Evolutionary conservation across 2,797 vertebrate species (phyloP).

Genomic region (Fistularia tabacaria): DNA sequence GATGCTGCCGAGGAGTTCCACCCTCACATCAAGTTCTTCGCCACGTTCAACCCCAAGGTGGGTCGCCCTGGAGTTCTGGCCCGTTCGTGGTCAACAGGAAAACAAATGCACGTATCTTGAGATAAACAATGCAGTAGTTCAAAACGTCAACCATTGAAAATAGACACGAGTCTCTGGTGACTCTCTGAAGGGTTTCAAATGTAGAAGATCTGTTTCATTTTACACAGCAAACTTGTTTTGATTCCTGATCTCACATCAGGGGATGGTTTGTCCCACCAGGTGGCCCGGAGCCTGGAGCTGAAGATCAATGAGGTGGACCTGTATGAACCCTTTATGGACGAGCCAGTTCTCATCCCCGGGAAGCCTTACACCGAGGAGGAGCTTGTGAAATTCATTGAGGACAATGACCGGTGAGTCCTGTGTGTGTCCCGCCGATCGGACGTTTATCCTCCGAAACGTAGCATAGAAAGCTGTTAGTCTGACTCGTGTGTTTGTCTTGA

Average conservation of each 20-base stretch:
- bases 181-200: too few relatives aligned
- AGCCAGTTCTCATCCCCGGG: conserved; percentile 83
- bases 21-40: conserved; percentile 87
- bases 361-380: conserved; percentile 86
- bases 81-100: too few relatives aligned
- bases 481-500: conserved; percentile 29
- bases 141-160: too few relatives aligned
- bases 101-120: too few relatives aligned
- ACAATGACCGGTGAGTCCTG: conserved; percentile 78
- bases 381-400: conserved; percentile 83
- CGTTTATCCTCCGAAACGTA: too few relatives aligned
- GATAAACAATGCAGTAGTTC: too few relatives aligned
- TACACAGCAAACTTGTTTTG: background rate
- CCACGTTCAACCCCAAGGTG: conserved; percentile 87
- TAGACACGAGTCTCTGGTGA: too few relatives aligned
- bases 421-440: background rate
- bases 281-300: conserved; percentile 81
- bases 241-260: background rate
- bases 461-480: background rate
- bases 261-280: conserved; percentile 59
- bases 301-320: conserved; percentile 90
- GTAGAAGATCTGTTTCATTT: too few relatives aligned
- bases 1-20: conserved; percentile 90
- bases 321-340: conserved; percentile 87
- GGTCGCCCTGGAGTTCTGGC: too few relatives aligned